These are phyloP conservation scores for Alviniconcha marisindica DNA, from an alignment of 1,140 invertebrate genomes.

Conservation along the genomic window DNA sequence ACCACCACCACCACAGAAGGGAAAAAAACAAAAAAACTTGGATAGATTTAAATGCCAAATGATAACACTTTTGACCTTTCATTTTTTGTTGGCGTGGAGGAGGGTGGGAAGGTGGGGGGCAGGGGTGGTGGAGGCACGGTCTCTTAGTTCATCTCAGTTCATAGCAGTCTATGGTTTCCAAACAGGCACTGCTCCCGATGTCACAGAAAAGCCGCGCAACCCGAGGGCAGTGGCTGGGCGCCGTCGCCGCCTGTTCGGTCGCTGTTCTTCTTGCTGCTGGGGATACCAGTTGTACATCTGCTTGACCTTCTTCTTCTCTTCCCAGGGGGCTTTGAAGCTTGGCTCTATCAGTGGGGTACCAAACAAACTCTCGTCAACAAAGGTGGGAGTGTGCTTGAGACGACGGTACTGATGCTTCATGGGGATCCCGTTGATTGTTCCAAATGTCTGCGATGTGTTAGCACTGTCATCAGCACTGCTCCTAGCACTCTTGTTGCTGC, in stretches of 20 bases:
- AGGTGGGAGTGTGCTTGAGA: slow-evolving; percentile 63
- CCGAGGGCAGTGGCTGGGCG: slow-evolving; percentile 21
- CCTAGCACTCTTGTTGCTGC: slow-evolving; percentile 10
- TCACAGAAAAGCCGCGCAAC: neutral
- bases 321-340: slow-evolving; percentile 67
- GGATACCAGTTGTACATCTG: slow-evolving; percentile 31
- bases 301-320: slow-evolving; percentile 42
- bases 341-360: slow-evolving; percentile 62
- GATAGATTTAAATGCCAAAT: too few relatives aligned
- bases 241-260: neutral
- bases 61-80: too few relatives aligned
- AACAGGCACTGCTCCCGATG: neutral
- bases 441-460: neutral
- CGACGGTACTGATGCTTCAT: slow-evolving; percentile 55
- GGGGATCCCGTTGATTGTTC: slow-evolving; percentile 29
- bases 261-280: neutral
- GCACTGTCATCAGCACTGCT: neutral
- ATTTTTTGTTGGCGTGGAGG: too few relatives aligned
- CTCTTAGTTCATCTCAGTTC: too few relatives aligned
- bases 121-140: too few relatives aligned
- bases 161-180: slow-evolving; percentile 18
- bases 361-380: slow-evolving; percentile 68
- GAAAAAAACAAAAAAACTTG: too few relatives aligned
- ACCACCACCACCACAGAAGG: too few relatives aligned
- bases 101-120: too few relatives aligned